Evolutionary conservation across 2,888 invertebrate species (phyloP), one percentile per base, ranked within the genome.

Genomic region (Geophilus truncorum): DNA sequence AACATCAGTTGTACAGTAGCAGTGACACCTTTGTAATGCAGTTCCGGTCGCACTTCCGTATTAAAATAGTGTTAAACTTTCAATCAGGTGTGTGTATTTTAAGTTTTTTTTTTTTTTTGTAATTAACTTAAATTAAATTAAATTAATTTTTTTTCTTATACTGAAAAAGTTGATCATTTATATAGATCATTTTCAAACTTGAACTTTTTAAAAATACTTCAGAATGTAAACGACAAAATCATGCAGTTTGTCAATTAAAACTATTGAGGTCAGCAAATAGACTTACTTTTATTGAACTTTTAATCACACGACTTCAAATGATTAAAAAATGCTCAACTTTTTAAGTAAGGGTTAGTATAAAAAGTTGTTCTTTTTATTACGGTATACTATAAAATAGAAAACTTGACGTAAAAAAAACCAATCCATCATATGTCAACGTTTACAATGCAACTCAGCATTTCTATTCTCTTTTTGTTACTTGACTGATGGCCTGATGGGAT

Each of bases 1-100:
- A 70, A 70, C 23, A 70, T 70, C 70, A 70, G 70, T 70, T 70
- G 28, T 7, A 62, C 57, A 57, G 57, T 57, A 62, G 28, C 70
- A 28, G 70, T 70, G 70, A 70, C 70, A 70, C 70, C 3, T 70
- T 28, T 25, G 25, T 62, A 62, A 62, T 62, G 25, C 7, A 62
- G 25, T 62, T 70, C 25, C 23, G 70, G 70, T 28, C 70, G 10
- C 9, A 28, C 70, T 70, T 70, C 70, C 70, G 70, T 70, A n/a
- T 70, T 25, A 70, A 62, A 51, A 15, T 21, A 5, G 18, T 6
- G 12, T 45, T 45, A n/a, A n/a, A n/a, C n/a, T n/a, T n/a, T n/a
- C n/a, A n/a, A n/a, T n/a, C n/a, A n/a, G n/a, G n/a, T n/a, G n/a
- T n/a, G n/a, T n/a, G n/a, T n/a, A n/a, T n/a, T n/a, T n/a, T n/a